phyloP scores from a whole-genome alignment of 1,140 invertebrate species.

The Eupristina koningsbergeri region DNA sequence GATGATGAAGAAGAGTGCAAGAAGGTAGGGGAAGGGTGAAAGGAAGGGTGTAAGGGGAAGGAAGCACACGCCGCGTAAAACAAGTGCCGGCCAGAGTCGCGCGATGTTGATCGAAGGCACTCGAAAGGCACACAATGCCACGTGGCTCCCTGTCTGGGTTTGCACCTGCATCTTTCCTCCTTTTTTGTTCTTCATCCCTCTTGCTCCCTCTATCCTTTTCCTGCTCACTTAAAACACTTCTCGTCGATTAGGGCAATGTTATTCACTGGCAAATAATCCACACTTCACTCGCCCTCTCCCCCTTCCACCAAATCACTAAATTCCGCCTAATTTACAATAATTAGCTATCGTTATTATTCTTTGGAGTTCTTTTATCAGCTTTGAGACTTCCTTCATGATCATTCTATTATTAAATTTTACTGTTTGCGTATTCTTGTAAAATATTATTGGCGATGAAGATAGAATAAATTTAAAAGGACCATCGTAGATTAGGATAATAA shows the following conservation, averaged over 20 bases:
- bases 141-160: slow-evolving; percentile 3
- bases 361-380: too few species aligned
- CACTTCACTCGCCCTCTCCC: neutral
- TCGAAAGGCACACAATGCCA: slow-evolving; percentile 41
- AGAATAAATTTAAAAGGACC: too few species aligned
- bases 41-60: neutral
- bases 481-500: too few species aligned
- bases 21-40: neutral
- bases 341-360: too few species aligned
- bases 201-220: neutral
- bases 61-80: slow-evolving; percentile 41
- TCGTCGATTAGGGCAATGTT: neutral
- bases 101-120: slow-evolving; percentile 44
- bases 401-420: too few species aligned
- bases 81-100: neutral
- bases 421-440: too few species aligned
- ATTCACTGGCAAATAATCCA: neutral
- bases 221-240: neutral
- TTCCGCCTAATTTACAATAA: neutral
- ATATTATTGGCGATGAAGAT: too few species aligned
- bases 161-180: slow-evolving; percentile 5
- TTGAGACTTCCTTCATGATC: too few species aligned
- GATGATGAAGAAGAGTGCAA: neutral
- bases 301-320: neutral
- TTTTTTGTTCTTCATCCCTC: neutral